Conservation (phyloP, 1,140 invertebrate species). For the Anastatus disparis region DNA sequence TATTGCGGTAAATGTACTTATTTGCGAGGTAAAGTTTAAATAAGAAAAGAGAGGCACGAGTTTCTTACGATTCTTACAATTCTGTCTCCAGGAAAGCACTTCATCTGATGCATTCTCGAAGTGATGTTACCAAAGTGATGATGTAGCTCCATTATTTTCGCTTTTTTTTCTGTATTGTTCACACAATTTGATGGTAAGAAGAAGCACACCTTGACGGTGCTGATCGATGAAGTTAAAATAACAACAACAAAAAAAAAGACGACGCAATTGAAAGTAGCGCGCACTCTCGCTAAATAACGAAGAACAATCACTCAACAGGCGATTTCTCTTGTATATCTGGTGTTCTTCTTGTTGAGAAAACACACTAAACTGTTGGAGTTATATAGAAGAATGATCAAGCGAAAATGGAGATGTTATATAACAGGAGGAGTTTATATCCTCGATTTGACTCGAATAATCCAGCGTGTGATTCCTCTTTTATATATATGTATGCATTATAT, state of each 20-base stretch:
- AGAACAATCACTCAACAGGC: too few species aligned
- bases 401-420: too few species aligned
- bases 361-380: too few species aligned
- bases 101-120: slow-evolving; percentile 63
- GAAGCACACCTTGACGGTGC: neutral
- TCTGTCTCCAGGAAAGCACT: slow-evolving; percentile 68
- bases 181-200: too few species aligned
- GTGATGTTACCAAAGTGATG: slow-evolving; percentile 60
- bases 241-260: neutral
- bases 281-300: too few species aligned
- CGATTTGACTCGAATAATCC: neutral
- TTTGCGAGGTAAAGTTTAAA: neutral
- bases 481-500: neutral
- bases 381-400: too few species aligned
- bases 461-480: slow-evolving; percentile 15
- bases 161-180: neutral
- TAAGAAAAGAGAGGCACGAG: neutral
- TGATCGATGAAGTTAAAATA: neutral
- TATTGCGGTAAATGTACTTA: too few species aligned
- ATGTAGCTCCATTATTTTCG: slow-evolving; percentile 60
- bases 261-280: too few species aligned
- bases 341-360: too few species aligned
- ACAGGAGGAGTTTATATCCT: too few species aligned
- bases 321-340: too few species aligned
- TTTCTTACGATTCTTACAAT: slow-evolving; percentile 60